phyloP scores from a whole-genome alignment of 2,797 vertebrate species.

The Zalophus californianus region DNA sequence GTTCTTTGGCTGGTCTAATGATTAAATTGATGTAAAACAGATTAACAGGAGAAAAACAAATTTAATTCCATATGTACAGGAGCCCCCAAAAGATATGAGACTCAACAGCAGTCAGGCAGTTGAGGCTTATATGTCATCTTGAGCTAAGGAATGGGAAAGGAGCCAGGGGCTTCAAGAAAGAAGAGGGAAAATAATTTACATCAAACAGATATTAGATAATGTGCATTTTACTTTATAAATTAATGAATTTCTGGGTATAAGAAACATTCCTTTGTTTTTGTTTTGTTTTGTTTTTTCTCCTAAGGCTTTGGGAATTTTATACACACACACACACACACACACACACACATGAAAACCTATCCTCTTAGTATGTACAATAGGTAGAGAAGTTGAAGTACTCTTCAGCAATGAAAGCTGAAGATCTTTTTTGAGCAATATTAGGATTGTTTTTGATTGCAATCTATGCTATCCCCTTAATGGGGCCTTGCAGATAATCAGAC shows the following conservation, averaged over 20 bases:
- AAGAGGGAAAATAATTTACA: background rate
- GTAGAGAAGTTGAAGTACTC: background rate
- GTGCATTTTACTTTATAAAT: conserved; percentile 33
- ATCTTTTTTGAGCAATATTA: conserved; percentile 47
- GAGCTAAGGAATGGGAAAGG: background rate
- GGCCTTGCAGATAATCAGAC: conserved; percentile 73
- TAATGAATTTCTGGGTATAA: background rate
- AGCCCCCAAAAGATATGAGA: background rate
- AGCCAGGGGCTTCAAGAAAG: background rate
- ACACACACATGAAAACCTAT: background rate
- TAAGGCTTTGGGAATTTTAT: background rate
- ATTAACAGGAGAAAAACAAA: background rate
- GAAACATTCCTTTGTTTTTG: background rate
- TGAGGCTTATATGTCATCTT: background rate
- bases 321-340: no score
- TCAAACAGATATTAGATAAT: background rate
- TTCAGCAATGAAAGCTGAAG: background rate
- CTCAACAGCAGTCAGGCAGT: background rate
- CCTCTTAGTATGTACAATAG: background rate
- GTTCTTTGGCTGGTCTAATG: background rate
- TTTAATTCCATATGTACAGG: background rate
- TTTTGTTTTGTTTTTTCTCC: background rate
- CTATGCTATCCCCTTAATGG: conserved; percentile 54
- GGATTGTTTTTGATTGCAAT: background rate
- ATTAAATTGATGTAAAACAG: background rate